These are phyloP conservation scores for Hedya salicella DNA, from an alignment of 2,888 invertebrate species.

Conservation along the genomic window DNA sequence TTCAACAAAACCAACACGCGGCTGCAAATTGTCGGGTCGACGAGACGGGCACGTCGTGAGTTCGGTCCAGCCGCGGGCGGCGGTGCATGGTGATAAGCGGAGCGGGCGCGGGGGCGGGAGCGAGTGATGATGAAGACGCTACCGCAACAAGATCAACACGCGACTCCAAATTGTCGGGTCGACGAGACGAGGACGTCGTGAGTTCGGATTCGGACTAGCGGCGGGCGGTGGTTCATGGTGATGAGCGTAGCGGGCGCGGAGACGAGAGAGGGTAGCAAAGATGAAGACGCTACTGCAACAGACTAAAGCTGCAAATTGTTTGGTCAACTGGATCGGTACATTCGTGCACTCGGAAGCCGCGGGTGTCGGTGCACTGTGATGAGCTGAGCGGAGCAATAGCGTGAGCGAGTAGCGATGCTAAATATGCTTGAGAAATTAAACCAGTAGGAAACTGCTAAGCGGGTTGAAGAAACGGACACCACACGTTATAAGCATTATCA, in stretches of 20 bases:
- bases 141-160: constrained; percentile 83
- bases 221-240: constrained; percentile 63
- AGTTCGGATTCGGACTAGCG: constrained; percentile 70
- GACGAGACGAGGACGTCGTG: constrained; percentile 78
- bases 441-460: too few relatives aligned
- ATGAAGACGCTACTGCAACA: constrained; percentile 81
- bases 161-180: constrained; percentile 83
- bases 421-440: too few relatives aligned
- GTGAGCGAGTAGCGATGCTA: too few relatives aligned
- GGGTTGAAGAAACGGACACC: too few relatives aligned
- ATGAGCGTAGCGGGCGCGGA: constrained; percentile 57
- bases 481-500: too few relatives aligned
- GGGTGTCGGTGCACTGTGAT: constrained; percentile 59
- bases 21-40: constrained; percentile 83
- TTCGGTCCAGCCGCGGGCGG: constrained; percentile 73
- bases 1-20: constrained; percentile 84
- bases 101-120: constrained; percentile 52
- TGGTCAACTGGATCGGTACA: constrained; percentile 76
- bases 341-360: constrained; percentile 79
- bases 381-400: constrained; percentile 63
- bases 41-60: constrained; percentile 79
- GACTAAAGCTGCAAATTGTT: constrained; percentile 85
- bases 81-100: constrained; percentile 51
- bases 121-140: constrained; percentile 69
- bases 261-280: constrained; percentile 43